These are phyloP conservation scores for Stomatorhinus walkeri DNA, from an alignment of 2,797 vertebrate genomes.

Conservation along the genomic window DNA sequence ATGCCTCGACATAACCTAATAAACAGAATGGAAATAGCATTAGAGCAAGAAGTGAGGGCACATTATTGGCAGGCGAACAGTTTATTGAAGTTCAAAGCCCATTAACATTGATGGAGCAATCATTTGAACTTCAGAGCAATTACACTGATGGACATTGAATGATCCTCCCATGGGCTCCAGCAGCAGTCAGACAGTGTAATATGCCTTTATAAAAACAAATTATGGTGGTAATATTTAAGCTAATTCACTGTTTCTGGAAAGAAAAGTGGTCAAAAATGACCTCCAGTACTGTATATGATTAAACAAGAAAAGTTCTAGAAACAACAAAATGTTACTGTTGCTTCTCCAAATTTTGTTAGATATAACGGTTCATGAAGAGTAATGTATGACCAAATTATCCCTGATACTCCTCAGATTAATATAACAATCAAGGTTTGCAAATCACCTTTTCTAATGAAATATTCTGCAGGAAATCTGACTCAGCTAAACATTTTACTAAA, in stretches of 20 bases:
- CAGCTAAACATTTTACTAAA: neutral
- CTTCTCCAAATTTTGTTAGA: neutral
- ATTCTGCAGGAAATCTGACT: neutral
- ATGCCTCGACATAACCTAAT: slow-evolving; percentile 71
- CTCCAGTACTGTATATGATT: neutral
- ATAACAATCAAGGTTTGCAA: neutral
- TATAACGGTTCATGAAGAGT: neutral
- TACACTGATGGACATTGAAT: slow-evolving; percentile 76
- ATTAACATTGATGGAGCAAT: slow-evolving; percentile 87
- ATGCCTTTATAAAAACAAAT: slow-evolving; percentile 19
- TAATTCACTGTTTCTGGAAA: neutral
- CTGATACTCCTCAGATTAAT: neutral
- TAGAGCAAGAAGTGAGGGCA: slow-evolving; percentile 69
- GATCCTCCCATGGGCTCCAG: slow-evolving; percentile 59
- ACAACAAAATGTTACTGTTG: neutral
- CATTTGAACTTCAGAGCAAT: slow-evolving; percentile 82
- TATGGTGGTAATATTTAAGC: slow-evolving; percentile 20
- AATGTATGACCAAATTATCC: neutral
- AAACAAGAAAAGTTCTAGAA: neutral
- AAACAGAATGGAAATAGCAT: slow-evolving; percentile 76
- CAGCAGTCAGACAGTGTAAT: slow-evolving; percentile 53
- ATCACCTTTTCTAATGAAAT: slow-evolving; percentile 4
- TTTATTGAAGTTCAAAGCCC: slow-evolving; percentile 84
- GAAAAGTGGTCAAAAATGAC: neutral
- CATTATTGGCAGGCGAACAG: slow-evolving; percentile 79